Conservation (phyloP, 2,888 invertebrate genomes). For the Opisthograptis luteolata region DNA sequence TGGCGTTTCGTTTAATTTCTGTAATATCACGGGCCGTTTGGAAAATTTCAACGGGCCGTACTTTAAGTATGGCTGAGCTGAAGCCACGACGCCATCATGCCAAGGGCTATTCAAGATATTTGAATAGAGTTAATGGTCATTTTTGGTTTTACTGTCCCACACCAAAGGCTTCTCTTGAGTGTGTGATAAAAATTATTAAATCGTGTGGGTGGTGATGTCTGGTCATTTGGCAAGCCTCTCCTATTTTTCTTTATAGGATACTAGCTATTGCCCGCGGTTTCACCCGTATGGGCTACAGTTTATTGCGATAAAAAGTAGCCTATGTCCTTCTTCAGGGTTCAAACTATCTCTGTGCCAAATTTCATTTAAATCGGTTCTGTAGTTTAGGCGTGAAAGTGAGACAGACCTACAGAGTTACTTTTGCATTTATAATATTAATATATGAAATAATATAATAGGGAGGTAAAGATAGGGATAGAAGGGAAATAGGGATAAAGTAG, state of each 20-base stretch:
- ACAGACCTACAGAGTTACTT: too few relatives aligned
- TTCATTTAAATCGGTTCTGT: too few relatives aligned
- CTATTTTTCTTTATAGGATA: neutral
- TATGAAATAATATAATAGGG: too few relatives aligned
- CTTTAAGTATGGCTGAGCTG: neutral
- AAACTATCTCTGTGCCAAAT: too few relatives aligned
- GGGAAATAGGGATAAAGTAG: too few relatives aligned
- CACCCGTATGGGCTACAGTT: too few relatives aligned
- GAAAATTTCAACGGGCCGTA: neutral
- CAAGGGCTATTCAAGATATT: slow-evolving; percentile 29
- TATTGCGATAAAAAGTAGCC: too few relatives aligned
- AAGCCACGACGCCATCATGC: neutral
- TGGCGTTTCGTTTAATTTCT: neutral
- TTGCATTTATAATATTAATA: too few relatives aligned
- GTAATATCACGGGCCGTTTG: neutral
- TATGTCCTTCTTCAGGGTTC: too few relatives aligned
- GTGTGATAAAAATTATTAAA: slow-evolving; percentile 40
- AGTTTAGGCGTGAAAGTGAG: too few relatives aligned
- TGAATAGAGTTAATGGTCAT: slow-evolving; percentile 35
- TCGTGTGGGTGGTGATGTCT: slow-evolving; percentile 35
- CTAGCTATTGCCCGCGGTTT: neutral
- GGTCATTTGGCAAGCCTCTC: slow-evolving; percentile 25
- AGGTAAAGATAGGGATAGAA: too few relatives aligned
- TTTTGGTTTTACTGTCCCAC: slow-evolving; percentile 40
- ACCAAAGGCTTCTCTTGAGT: slow-evolving; percentile 35